Conservation (phyloP, 2,113 vertebrate genomes). For the Litocranius walleri region DNA sequence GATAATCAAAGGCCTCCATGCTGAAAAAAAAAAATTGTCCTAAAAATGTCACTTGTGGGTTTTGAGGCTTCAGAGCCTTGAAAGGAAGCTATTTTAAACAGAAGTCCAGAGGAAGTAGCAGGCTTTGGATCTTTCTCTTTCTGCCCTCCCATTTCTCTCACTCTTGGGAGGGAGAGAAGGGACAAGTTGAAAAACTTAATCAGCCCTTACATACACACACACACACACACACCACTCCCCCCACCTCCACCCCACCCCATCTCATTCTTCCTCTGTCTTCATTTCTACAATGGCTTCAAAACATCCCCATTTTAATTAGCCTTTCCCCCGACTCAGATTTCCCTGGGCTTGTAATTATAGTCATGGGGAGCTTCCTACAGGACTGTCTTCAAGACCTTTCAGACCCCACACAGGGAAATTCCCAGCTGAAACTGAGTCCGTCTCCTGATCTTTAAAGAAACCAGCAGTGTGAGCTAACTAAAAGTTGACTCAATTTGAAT, state of each 20-base stretch:
- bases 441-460: conserved; percentile 18
- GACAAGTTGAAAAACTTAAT: background rate
- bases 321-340: background rate
- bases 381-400: background rate
- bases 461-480: background rate
- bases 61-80: conserved; percentile 46
- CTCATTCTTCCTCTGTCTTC: background rate
- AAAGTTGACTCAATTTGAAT: conserved; percentile 3
- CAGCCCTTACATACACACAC: background rate
- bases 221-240: background rate
- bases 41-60: conserved; percentile 70
- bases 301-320: background rate
- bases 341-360: background rate
- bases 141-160: background rate
- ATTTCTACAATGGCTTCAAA: background rate
- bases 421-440: background rate
- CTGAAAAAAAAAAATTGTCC: conserved; percentile 37
- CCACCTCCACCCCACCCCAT: rapidly evolving
- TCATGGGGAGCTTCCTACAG: background rate
- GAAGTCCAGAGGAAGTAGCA: conserved; percentile 2
- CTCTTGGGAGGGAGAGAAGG: background rate
- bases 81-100: conserved; percentile 51
- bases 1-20: conserved; percentile 63
- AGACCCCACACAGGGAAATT: background rate
- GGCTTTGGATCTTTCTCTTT: background rate